Evolutionary conservation across 1,140 invertebrate species (phyloP), one percentile per base, ranked within the genome.

Genomic region (Ceratina japonica): DNA sequence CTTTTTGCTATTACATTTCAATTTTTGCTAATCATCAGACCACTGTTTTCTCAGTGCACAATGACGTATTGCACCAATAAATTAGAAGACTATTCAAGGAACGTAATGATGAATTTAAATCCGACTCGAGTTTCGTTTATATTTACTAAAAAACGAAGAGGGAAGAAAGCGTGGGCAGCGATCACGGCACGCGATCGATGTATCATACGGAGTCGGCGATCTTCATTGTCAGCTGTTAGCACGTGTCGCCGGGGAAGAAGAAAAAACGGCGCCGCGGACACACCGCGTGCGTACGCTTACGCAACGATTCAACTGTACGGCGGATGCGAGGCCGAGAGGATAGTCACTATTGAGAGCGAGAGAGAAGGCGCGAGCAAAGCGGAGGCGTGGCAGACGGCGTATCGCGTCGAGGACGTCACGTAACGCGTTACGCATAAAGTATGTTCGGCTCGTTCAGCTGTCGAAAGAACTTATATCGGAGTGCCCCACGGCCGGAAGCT

Each of bases 201-300:
- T 16, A 63, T 72, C 68, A 8, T 18, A 16, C 20, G 75, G 59
- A 31, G 18, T 44, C 54, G n/a, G 27, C 22, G 75, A 70, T 52
- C 66, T 61, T 49, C 61, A 56, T 8, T 44, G 77, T 74, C 77
- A 74, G 70, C 70, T 74, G 77, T 74, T 74, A 58, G 77, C 77
- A 59, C 77, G 77, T 79, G 70, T 71, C 70, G 4, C 24, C 37
- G 18, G 27, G n/a, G 62, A 18, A 31, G 13, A 24, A 65, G 51
- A 74, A 79, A 74, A 74, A 58, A 56, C 66, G 66, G 56, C 12
- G 37, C 10, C 37, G 37, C 37, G 70, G 49, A 18, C 15, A 27
- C 56, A n/a, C 44, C 49, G 68, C 51, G 68, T 37, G 22, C 75
- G 58, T 37, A 10, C 52, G 56, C 70, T 73, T 79, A 65, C 70